Evolutionary conservation across 2,888 invertebrate genomes (phyloP).

Genomic region (Bombyx huttoni): DNA sequence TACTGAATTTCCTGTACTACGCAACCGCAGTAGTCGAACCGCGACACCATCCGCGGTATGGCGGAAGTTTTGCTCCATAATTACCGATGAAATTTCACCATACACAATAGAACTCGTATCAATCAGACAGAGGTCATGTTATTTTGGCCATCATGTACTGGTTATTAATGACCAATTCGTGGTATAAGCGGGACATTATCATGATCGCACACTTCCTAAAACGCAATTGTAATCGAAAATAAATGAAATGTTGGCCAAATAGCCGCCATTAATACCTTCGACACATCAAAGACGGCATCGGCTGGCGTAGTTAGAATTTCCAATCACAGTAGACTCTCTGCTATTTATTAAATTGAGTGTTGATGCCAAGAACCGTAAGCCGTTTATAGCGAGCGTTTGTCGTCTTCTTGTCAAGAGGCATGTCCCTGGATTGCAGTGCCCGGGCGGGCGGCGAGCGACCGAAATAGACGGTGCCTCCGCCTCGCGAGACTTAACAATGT

Average conservation of each 20-base stretch:
- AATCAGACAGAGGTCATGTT: slow-evolving; percentile 47
- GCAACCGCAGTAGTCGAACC: slow-evolving; percentile 37
- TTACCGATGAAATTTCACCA: slow-evolving; percentile 68
- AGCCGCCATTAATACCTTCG: neutral
- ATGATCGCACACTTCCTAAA: slow-evolving; percentile 46
- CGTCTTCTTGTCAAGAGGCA: slow-evolving; percentile 61
- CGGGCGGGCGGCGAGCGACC: slow-evolving; percentile 60
- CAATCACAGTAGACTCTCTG: slow-evolving; percentile 17
- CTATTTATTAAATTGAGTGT: slow-evolving; percentile 20
- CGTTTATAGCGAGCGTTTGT: slow-evolving; percentile 65
- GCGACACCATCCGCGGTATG: slow-evolving; percentile 58
- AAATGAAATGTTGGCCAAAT: slow-evolving; percentile 3
- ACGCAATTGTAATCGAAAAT: slow-evolving; percentile 5
- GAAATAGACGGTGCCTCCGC: slow-evolving; percentile 59
- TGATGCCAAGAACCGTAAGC: slow-evolving; percentile 48
- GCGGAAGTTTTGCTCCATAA: slow-evolving; percentile 63
- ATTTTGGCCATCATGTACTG: slow-evolving; percentile 34
- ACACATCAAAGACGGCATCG: neutral
- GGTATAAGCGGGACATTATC: slow-evolving; percentile 25
- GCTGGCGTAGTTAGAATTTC: slow-evolving; percentile 6
- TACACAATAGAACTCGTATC: slow-evolving; percentile 35
- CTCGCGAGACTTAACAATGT: slow-evolving; percentile 69
- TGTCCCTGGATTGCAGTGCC: slow-evolving; percentile 57
- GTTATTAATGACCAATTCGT: slow-evolving; percentile 45
- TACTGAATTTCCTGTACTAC: slow-evolving; percentile 12